Evolutionary conservation across 2,888 invertebrate species (phyloP).

Genomic region (Branchinecta sandiegonensis): DNA sequence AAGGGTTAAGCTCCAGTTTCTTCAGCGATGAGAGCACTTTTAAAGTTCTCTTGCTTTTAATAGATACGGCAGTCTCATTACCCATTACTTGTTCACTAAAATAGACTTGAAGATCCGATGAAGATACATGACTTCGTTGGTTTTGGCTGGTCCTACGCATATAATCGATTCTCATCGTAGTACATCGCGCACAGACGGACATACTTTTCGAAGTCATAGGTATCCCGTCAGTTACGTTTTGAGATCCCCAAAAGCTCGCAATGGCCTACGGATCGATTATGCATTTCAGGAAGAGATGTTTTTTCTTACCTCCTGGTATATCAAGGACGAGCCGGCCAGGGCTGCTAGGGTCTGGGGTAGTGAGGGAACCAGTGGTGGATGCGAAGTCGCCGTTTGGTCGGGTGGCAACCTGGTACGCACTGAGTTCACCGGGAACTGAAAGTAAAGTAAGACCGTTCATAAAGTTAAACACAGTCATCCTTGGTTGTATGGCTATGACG

Average conservation of each 20-base stretch:
- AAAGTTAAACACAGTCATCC: no score
- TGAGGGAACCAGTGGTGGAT: constrained; percentile 22
- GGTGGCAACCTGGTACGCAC: constrained; percentile 20
- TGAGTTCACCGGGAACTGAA: constrained; percentile 24
- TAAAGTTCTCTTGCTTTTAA: no score
- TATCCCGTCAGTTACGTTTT: no score
- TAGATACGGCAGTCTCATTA: no score
- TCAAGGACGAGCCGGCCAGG: constrained; percentile 23
- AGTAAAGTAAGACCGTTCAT: neutral
- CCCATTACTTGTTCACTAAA: no score
- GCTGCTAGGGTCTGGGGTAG: constrained; percentile 23
- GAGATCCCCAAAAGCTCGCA: neutral
- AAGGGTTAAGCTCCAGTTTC: no score
- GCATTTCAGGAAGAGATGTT: neutral
- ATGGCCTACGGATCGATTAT: no score
- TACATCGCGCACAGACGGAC: neutral
- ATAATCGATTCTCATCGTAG: no score
- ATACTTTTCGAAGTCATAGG: neutral
- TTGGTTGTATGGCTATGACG: no score
- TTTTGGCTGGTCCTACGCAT: no score
- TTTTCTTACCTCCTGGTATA: constrained; percentile 23
- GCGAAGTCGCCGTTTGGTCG: constrained; percentile 19
- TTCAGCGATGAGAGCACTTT: no score
- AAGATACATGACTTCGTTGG: neutral
- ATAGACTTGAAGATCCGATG: no score